Base-by-base conservation (phyloP, 2,888 invertebrate species). In the Dyspetes luteomarginatus region DNA sequence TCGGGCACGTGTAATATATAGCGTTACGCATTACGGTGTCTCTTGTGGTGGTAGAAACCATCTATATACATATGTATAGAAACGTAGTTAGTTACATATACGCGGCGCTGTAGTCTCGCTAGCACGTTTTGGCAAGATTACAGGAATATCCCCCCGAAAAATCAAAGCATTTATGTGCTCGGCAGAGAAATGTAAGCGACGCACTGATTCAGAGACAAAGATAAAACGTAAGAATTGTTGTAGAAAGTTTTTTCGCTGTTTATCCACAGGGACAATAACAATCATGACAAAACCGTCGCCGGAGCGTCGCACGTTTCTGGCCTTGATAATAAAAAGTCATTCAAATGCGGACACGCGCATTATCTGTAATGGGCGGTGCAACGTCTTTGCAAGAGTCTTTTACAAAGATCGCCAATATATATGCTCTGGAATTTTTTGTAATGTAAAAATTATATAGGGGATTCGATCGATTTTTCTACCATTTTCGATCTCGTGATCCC, bases 311-410 rank as follows among this genome's bases (percentile, higher is more conserved):
- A 50, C 50, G 50, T 52, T 60, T 71, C 45, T 71, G 65, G 68
- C 75, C 65, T 75, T 79, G 71, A 79, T 75, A 79, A 71, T 65
- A 79, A 79, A 41, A n/a, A n/a, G n/a, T n/a, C 71, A 60, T 62
- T 9, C 15, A 12, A 75, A 74, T 56, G 71, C 45, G 64, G 69
- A 43, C 74, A 15, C 12, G 22, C 50, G 69, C 26, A 36, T 36
- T 36, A 45, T 28, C 17, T 30, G 17, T 43, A 56, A 64, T 64
- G 26, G 55, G 52, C 30, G 28, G 43, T 60, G 73, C 45, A 72
- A 69, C 36, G 43, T 62, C 55, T 62, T 36, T 19, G 9, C 45
- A 36, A 36, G 24, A 55, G 55, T 68, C 30, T 7, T 36, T 36
- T 12, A 55, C 45, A 19, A 28, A 50, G 52, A 62, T 62, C 65